Conservation (phyloP, 2,888 invertebrate species). For the Tillus elongatus region DNA sequence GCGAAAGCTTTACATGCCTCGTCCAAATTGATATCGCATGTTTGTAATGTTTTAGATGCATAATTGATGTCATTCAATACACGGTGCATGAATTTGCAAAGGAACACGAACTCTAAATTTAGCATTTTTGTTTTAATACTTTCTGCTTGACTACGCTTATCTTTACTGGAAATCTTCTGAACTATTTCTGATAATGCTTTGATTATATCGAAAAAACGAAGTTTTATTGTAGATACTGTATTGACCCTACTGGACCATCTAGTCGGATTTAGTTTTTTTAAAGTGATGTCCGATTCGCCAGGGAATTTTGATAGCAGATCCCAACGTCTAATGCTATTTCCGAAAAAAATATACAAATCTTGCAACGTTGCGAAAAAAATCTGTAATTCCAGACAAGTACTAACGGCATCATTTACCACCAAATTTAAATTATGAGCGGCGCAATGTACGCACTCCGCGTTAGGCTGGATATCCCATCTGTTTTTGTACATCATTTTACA, state of each 20-base stretch:
- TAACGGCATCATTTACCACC: too few relatives aligned
- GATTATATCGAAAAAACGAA: slow-evolving; percentile 22
- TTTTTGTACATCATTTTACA: too few relatives aligned
- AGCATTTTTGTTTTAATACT: slow-evolving; percentile 22
- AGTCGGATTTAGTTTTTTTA: slow-evolving; percentile 30
- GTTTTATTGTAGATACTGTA: slow-evolving; percentile 23
- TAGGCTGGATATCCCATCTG: too few relatives aligned
- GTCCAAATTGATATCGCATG: slow-evolving; percentile 22
- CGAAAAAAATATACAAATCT: slow-evolving; percentile 23
- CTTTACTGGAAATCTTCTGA: slow-evolving; percentile 16
- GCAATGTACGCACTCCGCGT: slow-evolving; percentile 21
- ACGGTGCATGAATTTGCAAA: slow-evolving; percentile 18
- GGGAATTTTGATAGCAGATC: slow-evolving; percentile 24
- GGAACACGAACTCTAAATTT: slow-evolving; percentile 21
- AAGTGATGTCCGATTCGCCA: slow-evolving; percentile 20
- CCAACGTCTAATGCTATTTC: slow-evolving; percentile 26
- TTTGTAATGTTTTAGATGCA: slow-evolving; percentile 20
- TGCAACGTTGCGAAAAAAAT: slow-evolving; percentile 20
- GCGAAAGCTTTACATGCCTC: too few relatives aligned
- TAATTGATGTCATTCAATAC: slow-evolving; percentile 21
- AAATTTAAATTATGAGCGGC: slow-evolving; percentile 23
- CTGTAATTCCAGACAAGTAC: slow-evolving; percentile 15
- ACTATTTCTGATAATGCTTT: slow-evolving; percentile 21
- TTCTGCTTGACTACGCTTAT: slow-evolving; percentile 13
- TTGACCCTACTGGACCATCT: slow-evolving; percentile 29